Percentiles rank a stretch among this genome's conserved stretches.
Evolutionary conservation across 2,113 vertebrate species (phyloP).

Genomic region (Poeciliopsis retropinna): DNA sequence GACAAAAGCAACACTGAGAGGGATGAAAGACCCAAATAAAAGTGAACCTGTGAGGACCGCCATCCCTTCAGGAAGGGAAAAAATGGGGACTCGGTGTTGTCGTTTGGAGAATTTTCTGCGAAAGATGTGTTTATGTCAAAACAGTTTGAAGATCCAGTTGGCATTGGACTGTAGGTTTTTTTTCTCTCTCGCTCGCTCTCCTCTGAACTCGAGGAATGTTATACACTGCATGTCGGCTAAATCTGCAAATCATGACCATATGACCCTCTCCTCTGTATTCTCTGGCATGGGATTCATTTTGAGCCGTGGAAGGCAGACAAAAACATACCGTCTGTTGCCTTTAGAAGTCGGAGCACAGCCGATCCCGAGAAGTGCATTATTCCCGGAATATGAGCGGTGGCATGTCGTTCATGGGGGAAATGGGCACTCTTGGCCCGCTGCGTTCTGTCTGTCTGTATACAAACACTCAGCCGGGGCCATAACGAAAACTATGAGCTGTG

Average conservation of each 20-base stretch:
- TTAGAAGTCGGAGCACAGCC: constrained; percentile 36
- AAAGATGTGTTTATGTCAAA: constrained; percentile 63
- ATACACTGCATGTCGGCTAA: constrained; percentile 70
- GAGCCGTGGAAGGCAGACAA: constrained; percentile 56
- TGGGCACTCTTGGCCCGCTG: constrained; percentile 62
- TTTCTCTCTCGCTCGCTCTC: constrained; percentile 30
- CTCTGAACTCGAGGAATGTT: constrained; percentile 77
- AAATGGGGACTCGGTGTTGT: constrained; percentile 26
- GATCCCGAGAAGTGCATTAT: constrained; percentile 50
- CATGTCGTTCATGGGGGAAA: constrained; percentile 44
- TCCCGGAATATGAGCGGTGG: constrained; percentile 41
- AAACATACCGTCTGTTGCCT: constrained; percentile 49
- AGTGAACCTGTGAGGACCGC: constrained; percentile 47
- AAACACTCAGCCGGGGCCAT: constrained; percentile 72
- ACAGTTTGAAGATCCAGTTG: constrained; percentile 64
- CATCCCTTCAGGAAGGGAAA: constrained; percentile 34
- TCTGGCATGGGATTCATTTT: constrained; percentile 53
- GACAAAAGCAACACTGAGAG: constrained; percentile 69
- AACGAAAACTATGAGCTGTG: constrained; percentile 73
- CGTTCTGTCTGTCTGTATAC: constrained; percentile 72
- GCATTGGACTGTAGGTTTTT: constrained; percentile 67
- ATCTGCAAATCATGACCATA: constrained; percentile 78
- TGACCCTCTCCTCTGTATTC: constrained; percentile 68
- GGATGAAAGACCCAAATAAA: constrained; percentile 62
- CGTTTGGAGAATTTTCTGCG: constrained; percentile 39